Evolutionary conservation across 2,888 invertebrate genomes (phyloP).

Genomic region (Helicoverpa assulta): DNA sequence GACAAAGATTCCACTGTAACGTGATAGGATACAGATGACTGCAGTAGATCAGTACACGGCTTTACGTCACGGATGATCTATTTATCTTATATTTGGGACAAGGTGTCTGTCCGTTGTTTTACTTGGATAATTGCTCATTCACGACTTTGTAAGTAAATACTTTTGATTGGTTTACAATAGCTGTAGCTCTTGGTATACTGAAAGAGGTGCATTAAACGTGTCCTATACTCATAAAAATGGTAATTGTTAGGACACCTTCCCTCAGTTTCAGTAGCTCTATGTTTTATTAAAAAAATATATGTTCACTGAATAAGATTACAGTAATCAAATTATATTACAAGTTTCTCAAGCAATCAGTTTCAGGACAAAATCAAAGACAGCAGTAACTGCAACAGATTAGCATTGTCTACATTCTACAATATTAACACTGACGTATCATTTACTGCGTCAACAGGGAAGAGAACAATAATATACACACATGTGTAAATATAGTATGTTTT

Average conservation of each 20-base stretch:
- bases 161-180: neutral
- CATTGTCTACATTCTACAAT: too few species aligned
- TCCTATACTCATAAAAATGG: too few species aligned
- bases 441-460: neutral
- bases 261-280: too few species aligned
- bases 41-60: slow-evolving; percentile 24
- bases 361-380: neutral
- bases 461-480: slow-evolving; percentile 19
- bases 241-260: too few species aligned
- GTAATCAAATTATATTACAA: too few species aligned
- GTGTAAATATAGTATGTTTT: neutral
- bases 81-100: slow-evolving; percentile 58
- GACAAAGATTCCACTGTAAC: slow-evolving; percentile 58
- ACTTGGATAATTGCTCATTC: slow-evolving; percentile 31
- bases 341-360: neutral
- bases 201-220: too few species aligned
- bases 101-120: slow-evolving; percentile 40
- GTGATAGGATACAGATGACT: slow-evolving; percentile 44
- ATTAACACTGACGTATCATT: neutral
- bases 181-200: too few species aligned
- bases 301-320: too few species aligned
- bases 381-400: neutral
- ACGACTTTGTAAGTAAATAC: slow-evolving; percentile 4
- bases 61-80: slow-evolving; percentile 55
- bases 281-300: too few species aligned